phyloP scores from a whole-genome alignment of 2,888 invertebrate genomes.

The Epinotia ramella region DNA sequence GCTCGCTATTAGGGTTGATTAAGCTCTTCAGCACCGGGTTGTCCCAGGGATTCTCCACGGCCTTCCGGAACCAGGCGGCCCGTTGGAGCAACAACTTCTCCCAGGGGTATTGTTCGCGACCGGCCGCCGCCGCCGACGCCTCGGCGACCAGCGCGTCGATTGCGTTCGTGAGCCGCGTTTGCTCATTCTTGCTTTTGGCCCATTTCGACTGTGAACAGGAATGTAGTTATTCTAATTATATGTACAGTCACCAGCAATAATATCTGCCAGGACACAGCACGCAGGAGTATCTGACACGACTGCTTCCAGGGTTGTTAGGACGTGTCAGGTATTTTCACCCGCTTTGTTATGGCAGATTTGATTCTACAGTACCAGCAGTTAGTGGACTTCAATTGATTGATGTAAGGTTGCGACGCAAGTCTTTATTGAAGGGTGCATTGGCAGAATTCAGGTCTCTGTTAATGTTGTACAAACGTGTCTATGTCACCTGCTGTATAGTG shows the following conservation, averaged over 20 bases:
- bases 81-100: constrained; percentile 77
- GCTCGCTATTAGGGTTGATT: constrained; percentile 82
- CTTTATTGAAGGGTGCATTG: too few species aligned
- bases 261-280: not conserved
- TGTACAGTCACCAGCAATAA: not conserved
- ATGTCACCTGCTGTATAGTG: not conserved
- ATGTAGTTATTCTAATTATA: not conserved
- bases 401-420: too few species aligned
- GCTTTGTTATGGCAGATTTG: too few species aligned
- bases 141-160: constrained; percentile 69
- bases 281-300: not conserved
- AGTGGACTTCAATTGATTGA: too few species aligned
- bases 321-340: too few species aligned
- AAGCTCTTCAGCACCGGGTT: constrained; percentile 83
- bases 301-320: too few species aligned
- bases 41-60: constrained; percentile 83
- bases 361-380: too few species aligned
- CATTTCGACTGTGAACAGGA: constrained; percentile 70
- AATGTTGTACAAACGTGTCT: too few species aligned
- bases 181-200: constrained; percentile 69
- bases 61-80: constrained; percentile 84
- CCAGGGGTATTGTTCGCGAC: constrained; percentile 72
- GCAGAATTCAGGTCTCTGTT: too few species aligned
- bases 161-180: constrained; percentile 62
- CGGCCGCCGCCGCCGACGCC: constrained; percentile 65